These are phyloP conservation scores for Rotaria macrura DNA, from an alignment of 2,888 invertebrate genomes.

Conservation along the genomic window DNA sequence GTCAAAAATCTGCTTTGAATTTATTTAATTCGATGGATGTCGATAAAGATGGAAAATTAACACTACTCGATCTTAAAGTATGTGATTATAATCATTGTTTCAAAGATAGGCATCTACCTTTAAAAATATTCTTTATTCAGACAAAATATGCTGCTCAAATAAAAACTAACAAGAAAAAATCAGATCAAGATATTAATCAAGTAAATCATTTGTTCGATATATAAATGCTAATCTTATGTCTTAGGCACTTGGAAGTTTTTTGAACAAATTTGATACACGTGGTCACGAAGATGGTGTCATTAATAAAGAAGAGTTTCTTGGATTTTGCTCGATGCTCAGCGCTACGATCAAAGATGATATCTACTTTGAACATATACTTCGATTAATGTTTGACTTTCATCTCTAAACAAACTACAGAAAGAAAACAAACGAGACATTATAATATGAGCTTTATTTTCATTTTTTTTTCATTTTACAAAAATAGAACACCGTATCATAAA, in stretches of 20 bases:
- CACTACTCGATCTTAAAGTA: not conserved
- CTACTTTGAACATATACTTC: not conserved
- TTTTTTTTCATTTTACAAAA: not conserved
- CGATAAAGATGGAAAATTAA: not conserved
- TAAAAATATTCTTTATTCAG: not conserved
- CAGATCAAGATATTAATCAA: not conserved
- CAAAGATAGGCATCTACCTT: too few species aligned
- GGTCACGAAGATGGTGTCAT: not conserved
- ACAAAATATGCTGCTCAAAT: not conserved
- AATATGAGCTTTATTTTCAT: not conserved
- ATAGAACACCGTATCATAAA: not conserved
- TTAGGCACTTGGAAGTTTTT: not conserved
- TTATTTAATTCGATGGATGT: not conserved
- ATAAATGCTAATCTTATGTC: not conserved
- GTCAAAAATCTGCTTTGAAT: not conserved
- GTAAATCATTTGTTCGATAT: not conserved
- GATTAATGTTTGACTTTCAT: not conserved
- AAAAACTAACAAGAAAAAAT: not conserved
- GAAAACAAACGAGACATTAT: not conserved
- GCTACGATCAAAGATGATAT: not conserved
- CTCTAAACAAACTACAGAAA: not conserved
- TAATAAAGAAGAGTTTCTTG: not conserved
- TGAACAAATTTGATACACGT: slow-evolving; percentile 3
- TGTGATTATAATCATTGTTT: not conserved
- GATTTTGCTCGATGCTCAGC: not conserved